These are phyloP conservation scores for Oscheius sp. DNA, from an alignment of 2,888 invertebrate species.

Conservation along the genomic window DNA sequence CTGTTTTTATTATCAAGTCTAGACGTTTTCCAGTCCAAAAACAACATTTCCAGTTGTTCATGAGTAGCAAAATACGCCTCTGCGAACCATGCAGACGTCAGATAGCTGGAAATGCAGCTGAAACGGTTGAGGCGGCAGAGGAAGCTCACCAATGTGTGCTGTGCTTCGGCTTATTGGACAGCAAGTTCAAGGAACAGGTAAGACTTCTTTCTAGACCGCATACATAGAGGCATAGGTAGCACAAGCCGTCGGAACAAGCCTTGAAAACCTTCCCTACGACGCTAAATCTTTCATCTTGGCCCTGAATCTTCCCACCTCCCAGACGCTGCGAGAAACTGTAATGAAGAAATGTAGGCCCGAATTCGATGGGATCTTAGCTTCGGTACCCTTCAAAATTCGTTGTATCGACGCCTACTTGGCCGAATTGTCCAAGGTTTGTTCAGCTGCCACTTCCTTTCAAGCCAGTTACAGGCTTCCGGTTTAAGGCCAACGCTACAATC, in stretches of 20 bases:
- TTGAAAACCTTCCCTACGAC: conserved; percentile 64
- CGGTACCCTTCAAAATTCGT: conserved; percentile 61
- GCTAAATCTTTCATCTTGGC: conserved; percentile 67
- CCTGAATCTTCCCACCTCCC: conserved; percentile 65
- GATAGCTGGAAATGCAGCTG: conserved; percentile 46
- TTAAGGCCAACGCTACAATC: conserved; percentile 66
- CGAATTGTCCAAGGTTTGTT: conserved; percentile 42
- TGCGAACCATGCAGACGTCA: conserved; percentile 52
- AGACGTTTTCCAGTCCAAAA: not conserved
- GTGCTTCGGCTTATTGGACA: conserved; percentile 60
- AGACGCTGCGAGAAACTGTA: conserved; percentile 57
- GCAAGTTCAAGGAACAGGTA: conserved; percentile 55
- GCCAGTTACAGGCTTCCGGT: conserved; percentile 57
- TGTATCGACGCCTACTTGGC: conserved; percentile 60
- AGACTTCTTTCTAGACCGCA: not conserved
- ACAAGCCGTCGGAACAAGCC: conserved; percentile 47
- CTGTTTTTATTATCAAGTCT: not conserved
- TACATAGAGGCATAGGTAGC: conserved; percentile 42
- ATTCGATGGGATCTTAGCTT: conserved; percentile 60
- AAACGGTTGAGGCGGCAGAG: conserved; percentile 36
- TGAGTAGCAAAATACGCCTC: conserved; percentile 1
- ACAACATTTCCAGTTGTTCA: conserved; percentile 4
- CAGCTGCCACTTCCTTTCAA: not conserved
- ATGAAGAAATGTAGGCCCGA: conserved; percentile 42
- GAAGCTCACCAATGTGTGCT: conserved; percentile 50